Percentiles rank a stretch among this genome's conserved stretches.
These are phyloP conservation scores for Danio aesculapii DNA, from an alignment of 2,797 vertebrate species.

Conservation along the genomic window DNA sequence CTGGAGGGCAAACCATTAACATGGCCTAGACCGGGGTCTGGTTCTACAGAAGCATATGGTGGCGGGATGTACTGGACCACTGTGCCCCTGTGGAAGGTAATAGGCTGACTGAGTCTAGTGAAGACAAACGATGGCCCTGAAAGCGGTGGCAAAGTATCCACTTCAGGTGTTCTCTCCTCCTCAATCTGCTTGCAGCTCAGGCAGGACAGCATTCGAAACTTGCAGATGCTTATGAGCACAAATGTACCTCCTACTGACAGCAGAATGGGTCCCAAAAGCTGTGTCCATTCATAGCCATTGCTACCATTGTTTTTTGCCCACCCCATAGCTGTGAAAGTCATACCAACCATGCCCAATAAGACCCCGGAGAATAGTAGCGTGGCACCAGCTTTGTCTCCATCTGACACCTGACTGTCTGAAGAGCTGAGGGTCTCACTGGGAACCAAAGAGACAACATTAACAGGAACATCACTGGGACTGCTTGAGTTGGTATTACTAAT, in stretches of 20 bases:
- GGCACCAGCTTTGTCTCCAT: conserved; percentile 79
- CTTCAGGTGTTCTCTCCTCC: conserved; percentile 65
- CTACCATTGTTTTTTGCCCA: conserved; percentile 76
- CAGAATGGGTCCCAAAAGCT: conserved; percentile 85
- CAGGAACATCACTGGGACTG: conserved; percentile 68
- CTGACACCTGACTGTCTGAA: conserved; percentile 73
- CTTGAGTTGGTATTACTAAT: neutral
- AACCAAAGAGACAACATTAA: conserved; percentile 73
- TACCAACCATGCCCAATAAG: conserved; percentile 82
- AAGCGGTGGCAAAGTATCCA: conserved; percentile 59
- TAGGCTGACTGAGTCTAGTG: conserved; percentile 79
- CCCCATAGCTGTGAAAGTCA: conserved; percentile 82
- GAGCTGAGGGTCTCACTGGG: conserved; percentile 65
- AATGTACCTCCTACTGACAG: conserved; percentile 84
- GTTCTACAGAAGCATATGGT: conserved; percentile 62
- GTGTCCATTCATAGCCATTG: conserved; percentile 80
- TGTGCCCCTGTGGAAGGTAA: conserved; percentile 77
- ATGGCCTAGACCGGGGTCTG: conserved; percentile 57
- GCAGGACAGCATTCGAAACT: conserved; percentile 79
- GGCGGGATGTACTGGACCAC: conserved; percentile 82
- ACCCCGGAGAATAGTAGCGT: conserved; percentile 84
- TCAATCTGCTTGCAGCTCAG: conserved; percentile 71
- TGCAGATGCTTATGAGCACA: conserved; percentile 82
- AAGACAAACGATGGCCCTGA: conserved; percentile 80
- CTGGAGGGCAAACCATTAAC: conserved; percentile 60